Conservation (phyloP, 2,888 invertebrate genomes). For the Drosophila emarginata region DNA sequence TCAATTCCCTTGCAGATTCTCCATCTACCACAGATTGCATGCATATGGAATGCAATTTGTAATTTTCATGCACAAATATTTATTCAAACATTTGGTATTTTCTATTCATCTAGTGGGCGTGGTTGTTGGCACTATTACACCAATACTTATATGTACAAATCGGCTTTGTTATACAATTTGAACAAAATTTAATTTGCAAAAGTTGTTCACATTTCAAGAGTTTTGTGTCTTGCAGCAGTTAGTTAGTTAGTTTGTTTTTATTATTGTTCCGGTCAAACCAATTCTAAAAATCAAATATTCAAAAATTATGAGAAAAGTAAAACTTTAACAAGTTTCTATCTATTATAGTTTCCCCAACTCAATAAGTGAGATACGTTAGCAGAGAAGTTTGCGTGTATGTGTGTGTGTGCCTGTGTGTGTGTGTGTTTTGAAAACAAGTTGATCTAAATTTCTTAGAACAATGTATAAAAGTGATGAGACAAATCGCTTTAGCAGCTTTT, state of each 20-base stretch:
- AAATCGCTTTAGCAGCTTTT: background rate
- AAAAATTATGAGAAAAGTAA: conserved; percentile 4
- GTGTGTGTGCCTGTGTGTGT: background rate
- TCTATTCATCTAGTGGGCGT: background rate
- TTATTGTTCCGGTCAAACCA: background rate
- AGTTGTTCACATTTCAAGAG: background rate
- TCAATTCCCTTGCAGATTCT: no score
- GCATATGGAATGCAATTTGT: conserved; percentile 9
- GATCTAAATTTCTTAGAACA: background rate
- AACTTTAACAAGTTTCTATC: background rate
- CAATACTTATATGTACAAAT: no score
- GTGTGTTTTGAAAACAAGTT: background rate
- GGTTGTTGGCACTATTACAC: no score
- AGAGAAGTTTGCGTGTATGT: no score
- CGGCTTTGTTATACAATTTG: conserved; percentile 7
- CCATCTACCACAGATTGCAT: background rate
- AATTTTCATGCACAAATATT: background rate
- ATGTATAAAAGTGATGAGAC: background rate
- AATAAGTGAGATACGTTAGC: background rate
- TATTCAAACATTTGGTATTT: background rate
- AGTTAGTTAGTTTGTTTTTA: background rate
- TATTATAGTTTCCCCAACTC: background rate
- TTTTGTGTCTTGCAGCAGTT: conserved; percentile 8
- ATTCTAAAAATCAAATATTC: conserved; percentile 8
- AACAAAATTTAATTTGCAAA: conserved; percentile 10